Evolutionary conservation across 2,113 vertebrate genomes (phyloP).

Genomic region (Bubo blakistoni): DNA sequence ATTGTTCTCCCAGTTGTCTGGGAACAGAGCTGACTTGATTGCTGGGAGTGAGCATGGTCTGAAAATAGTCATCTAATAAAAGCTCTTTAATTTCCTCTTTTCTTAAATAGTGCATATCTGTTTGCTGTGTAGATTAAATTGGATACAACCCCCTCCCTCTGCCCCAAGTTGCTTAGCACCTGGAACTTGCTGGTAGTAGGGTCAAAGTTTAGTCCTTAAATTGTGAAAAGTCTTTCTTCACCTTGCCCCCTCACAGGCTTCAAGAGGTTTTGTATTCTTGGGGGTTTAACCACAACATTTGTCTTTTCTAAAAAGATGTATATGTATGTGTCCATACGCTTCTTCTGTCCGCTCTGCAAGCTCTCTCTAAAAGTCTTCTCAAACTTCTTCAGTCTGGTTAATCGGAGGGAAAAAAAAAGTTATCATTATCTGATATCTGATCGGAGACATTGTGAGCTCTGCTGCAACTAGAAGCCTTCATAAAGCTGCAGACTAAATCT

Average conservation of each 20-base stretch:
- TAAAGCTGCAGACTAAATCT: neutral
- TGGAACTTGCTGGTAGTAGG: neutral
- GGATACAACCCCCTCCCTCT: neutral
- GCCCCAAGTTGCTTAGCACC: neutral
- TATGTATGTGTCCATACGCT: neutral
- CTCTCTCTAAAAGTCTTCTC: neutral
- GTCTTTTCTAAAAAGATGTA: neutral
- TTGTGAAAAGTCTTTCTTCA: neutral
- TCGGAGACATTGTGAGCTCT: neutral
- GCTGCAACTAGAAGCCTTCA: neutral
- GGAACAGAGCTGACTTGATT: neutral
- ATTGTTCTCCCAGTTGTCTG: neutral
- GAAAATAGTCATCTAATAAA: neutral
- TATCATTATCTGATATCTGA: neutral
- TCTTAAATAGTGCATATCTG: neutral
- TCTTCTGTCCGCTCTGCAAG: neutral
- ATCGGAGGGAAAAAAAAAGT: neutral
- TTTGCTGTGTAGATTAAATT: neutral
- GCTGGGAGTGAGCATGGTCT: neutral
- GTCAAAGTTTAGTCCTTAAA: neutral
- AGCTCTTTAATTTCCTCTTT: neutral
- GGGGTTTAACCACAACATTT: neutral
- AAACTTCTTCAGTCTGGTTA: neutral
- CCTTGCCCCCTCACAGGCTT: neutral
- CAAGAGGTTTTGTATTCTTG: neutral